Evolutionary conservation across 2,113 vertebrate genomes (phyloP).

Genomic region (Pomatostomus ruficeps): DNA sequence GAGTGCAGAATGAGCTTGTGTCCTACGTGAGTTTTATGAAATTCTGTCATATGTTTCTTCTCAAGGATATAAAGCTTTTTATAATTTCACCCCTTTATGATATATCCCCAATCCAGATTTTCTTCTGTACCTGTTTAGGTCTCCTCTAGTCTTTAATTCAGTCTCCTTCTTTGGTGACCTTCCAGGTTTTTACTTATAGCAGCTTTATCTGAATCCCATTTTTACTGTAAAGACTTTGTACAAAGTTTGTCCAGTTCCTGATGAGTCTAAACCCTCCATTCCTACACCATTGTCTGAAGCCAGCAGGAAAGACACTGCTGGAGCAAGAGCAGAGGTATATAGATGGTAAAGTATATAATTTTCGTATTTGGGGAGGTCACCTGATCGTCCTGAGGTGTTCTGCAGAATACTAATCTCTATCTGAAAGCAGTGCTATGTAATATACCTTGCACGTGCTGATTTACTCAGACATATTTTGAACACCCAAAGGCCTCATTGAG

Average conservation of each 20-base stretch:
- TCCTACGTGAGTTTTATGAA: neutral
- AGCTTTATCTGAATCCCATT: neutral
- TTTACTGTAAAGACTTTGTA: neutral
- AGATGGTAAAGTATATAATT: neutral
- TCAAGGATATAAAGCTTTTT: neutral
- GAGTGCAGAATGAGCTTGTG: neutral
- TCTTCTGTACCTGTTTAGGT: neutral
- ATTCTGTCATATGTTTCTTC: neutral
- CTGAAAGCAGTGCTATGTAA: neutral
- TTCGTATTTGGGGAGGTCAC: neutral
- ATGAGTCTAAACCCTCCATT: neutral
- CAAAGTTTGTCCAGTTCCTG: neutral
- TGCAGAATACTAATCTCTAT: neutral
- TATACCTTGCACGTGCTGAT: neutral
- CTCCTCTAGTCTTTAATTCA: neutral
- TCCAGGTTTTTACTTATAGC: neutral
- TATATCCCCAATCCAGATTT: neutral
- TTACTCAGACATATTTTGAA: neutral
- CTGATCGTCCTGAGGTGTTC: neutral
- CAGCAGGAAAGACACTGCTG: neutral
- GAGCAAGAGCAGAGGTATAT: neutral
- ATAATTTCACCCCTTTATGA: neutral
- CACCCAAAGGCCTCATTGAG: rapidly evolving
- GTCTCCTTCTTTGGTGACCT: neutral
- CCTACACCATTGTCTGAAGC: neutral